Evolutionary conservation across 2,113 vertebrate genomes (phyloP), one percentile per base, ranked within the genome.

Genomic region (Corvus moneduloides): DNA sequence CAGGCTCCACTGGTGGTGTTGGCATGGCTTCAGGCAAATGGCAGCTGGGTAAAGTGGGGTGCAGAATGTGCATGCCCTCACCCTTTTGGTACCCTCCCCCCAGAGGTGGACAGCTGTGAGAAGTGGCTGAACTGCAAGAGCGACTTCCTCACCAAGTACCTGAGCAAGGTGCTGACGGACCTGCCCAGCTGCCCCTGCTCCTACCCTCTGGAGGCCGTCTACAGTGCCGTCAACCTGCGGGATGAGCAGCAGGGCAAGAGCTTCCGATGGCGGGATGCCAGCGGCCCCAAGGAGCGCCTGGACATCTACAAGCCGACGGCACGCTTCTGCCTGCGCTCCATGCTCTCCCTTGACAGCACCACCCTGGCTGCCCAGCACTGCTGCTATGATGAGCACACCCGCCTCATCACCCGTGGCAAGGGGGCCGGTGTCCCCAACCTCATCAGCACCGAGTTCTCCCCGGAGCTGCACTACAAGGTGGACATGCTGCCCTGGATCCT

Each of bases 111-210:
- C 98, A 99, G 98, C 97, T 99, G 99, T 89, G 99, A 99, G 93
- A 99, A 99, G 95, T 99, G 99, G 99, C 97, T 99, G 63, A 99
- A 98, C 95, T 99, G 99, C 97, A 99, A 99, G 96, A 99, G 98
- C 0, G 98, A 99, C 68, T 99, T 99, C 97, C 98, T 99, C 10
- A 98, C 98, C 94, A 96, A 97, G 84, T 99, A 99, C 96, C 93
- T 99, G 79, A 98, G 98, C 81, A 98, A 98, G 97, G 98, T 98
- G 7, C 91, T 99, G 84, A 98, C 96, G 0, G 99, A 99, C 83
- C 97, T 99, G 91, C 99, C 99, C 97, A 98, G 98, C 97, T 99
- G 99, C 92, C 99, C 99, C 6, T 99, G 99, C 56, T 94, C 96
- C 7, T 99, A 98, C 97, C 99, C 99, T 0, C 97, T 98, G 21